phyloP scores from a whole-genome alignment of 2,113 vertebrate species.

The Atlantisia rogersi region DNA sequence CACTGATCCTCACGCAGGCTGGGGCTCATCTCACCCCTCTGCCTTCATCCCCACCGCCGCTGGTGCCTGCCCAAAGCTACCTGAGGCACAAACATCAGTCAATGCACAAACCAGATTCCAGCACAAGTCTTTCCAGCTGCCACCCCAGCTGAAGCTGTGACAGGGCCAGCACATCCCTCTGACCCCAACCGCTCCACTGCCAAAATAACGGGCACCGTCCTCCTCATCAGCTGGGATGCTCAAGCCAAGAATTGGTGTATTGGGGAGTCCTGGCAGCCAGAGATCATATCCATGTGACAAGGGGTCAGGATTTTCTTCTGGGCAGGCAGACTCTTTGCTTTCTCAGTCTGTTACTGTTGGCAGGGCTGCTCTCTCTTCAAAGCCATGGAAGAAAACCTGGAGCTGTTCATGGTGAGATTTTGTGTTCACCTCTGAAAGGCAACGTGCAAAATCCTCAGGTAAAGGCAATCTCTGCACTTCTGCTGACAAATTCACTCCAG shows the following conservation, averaged over 20 bases:
- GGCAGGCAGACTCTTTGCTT: background rate
- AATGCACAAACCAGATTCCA: background rate
- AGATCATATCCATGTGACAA: accelerated
- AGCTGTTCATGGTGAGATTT: background rate
- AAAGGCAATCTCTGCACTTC: too few species aligned
- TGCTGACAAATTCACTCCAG: background rate
- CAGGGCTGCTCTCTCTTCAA: background rate
- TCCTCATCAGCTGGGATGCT: background rate
- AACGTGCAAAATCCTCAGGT: background rate
- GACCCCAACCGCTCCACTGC: background rate
- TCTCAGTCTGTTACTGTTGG: background rate
- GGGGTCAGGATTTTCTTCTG: accelerated
- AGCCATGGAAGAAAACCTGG: background rate
- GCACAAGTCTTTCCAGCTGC: background rate
- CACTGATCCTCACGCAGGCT: background rate
- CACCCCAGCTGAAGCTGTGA: accelerated
- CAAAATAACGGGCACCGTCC: accelerated
- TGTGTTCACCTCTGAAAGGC: background rate
- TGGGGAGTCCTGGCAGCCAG: background rate
- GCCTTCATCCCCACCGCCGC: background rate
- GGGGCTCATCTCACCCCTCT: background rate
- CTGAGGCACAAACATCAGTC: background rate
- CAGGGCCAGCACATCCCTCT: background rate
- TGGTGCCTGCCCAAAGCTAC: background rate
- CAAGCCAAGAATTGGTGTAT: accelerated